These are phyloP conservation scores for Leptinotarsa rubiginosa DNA, from an alignment of 2,888 invertebrate genomes.

Conservation along the genomic window DNA sequence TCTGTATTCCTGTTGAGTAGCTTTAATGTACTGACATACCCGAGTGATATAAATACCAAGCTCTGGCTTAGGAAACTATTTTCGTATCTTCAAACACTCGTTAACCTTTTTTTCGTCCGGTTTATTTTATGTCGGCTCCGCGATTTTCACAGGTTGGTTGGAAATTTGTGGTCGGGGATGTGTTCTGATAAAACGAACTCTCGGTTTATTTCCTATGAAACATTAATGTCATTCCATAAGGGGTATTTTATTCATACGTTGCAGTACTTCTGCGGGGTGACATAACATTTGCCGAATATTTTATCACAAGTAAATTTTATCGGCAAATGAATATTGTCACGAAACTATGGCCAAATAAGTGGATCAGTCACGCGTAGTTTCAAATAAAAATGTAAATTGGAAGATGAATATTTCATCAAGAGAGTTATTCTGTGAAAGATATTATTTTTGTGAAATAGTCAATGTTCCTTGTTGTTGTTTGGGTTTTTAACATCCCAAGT, in stretches of 20 bases:
- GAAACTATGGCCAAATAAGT: neutral
- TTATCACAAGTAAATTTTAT: neutral
- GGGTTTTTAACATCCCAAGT: too few species aligned
- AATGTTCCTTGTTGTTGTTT: too few species aligned
- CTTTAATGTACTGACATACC: conserved; percentile 39
- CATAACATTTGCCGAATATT: neutral
- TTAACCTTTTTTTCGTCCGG: conserved; percentile 37
- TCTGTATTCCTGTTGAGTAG: conserved; percentile 22
- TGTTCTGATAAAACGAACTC: conserved; percentile 15
- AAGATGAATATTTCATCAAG: neutral
- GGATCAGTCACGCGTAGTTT: too few species aligned
- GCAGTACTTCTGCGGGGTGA: neutral
- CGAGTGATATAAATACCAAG: conserved; percentile 44
- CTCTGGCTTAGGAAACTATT: conserved; percentile 39
- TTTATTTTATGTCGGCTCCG: conserved; percentile 26
- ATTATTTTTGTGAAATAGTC: too few species aligned
- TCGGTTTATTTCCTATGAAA: neutral
- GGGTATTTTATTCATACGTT: neutral
- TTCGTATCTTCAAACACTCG: conserved; percentile 37
- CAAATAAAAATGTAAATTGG: neutral
- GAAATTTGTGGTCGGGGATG: conserved; percentile 9
- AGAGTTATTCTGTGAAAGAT: too few species aligned
- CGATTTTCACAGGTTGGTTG: conserved; percentile 34
- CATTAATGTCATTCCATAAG: neutral
- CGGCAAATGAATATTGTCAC: neutral